These are phyloP conservation scores for Agrotis exclamationis DNA, from an alignment of 2,888 invertebrate species.

Conservation along the genomic window DNA sequence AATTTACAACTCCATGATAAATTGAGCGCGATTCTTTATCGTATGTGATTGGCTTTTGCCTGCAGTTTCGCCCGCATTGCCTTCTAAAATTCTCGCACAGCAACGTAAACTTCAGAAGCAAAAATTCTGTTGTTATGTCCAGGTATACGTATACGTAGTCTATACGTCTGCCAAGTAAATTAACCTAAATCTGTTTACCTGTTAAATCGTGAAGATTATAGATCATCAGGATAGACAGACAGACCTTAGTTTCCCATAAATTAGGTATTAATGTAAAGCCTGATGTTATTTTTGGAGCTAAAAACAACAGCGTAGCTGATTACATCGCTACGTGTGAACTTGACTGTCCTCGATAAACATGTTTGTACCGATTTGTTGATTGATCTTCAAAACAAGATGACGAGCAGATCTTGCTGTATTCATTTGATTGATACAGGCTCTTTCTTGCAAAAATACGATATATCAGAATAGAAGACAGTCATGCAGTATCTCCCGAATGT, in stretches of 20 bases:
- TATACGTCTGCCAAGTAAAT: background rate
- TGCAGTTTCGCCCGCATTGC: background rate
- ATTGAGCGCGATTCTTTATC: constrained; percentile 19
- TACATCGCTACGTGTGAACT: constrained; percentile 29
- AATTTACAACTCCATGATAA: constrained; percentile 21
- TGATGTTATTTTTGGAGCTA: constrained; percentile 3
- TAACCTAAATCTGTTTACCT: background rate
- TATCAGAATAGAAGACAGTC: background rate
- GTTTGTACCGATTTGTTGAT: constrained; percentile 5
- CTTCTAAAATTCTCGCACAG: background rate
- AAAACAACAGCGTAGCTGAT: constrained; percentile 12
- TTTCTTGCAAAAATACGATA: background rate
- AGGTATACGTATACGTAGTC: background rate
- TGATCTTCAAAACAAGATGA: constrained; percentile 40
- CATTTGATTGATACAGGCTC: background rate
- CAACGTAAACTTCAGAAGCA: background rate
- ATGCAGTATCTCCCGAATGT: background rate
- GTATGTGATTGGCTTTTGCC: background rate
- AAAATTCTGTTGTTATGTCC: background rate
- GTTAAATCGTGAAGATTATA: no score
- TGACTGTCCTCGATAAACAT: constrained; percentile 4
- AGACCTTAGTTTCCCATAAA: background rate
- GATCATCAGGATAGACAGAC: background rate
- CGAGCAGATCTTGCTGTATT: constrained; percentile 10
- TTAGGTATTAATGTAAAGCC: background rate